Base-by-base conservation (phyloP, 2,888 invertebrate genomes). In the Amitus sp. region DNA sequence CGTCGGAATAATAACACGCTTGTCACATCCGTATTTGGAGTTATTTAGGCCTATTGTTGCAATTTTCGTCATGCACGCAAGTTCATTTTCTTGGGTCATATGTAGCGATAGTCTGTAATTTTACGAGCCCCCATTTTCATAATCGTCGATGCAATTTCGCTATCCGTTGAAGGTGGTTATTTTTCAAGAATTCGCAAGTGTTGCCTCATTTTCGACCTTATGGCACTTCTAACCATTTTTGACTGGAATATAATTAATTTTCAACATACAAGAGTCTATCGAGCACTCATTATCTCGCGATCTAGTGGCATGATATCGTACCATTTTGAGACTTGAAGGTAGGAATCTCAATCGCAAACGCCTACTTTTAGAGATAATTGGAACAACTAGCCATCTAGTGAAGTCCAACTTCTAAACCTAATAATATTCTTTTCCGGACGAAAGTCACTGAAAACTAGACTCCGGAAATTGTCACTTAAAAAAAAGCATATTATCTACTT, bases 51-150 rank as follows among this genome's bases (percentile, higher is more conserved):
- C 12, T 27, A 43, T 43, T 23, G 23, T 20, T 43, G 12, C 27
- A 43, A 43, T 43, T 43, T 43, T 23, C 3, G 43, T 27, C 23
- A 43, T 23, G 23, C 43, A 43, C 43, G 43, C 43, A 43, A 43
- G n/a, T 20, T 43, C 23, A 43, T 43, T 43, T 43, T 23, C 10
- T 27, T 12, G 4, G 23, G 6, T 10, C 6, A 43, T 43, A 43
- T 43, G 43, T 13, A 23, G 23, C 23, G 43, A 43, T 43, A 23
- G 43, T 23, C 23, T 27, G 13, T 43, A 43, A 43, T 43, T 43
- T 42, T 42, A 42, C 20, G 19, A 20, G 18, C 20, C 10, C 20
- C 12, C 5, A 42, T 42, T 42, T 20, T 42, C 19, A 42, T 42
- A 42, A 42, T 42, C 20, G 15, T 13, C 20, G 15, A 42, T 42